A percentile compares a stretch with the other conserved stretches of the same genome.
These are phyloP conservation scores for Engraulis encrasicolus DNA, from an alignment of 2,113 vertebrate species.

Conservation along the genomic window DNA sequence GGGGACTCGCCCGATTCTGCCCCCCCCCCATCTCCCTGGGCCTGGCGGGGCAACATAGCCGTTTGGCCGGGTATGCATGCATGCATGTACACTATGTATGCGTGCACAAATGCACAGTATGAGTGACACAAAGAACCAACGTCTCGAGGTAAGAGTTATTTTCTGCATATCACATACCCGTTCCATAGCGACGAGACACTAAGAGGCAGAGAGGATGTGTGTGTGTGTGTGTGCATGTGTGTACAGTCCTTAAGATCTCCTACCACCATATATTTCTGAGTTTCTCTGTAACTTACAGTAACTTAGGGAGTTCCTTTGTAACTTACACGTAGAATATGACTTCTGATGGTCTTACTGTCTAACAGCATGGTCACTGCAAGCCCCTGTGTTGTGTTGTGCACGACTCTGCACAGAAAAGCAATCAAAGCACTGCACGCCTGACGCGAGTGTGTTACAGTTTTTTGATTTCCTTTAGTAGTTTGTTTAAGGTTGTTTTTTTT, in stretches of 20 bases:
- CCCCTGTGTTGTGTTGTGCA: neutral
- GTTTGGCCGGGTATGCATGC: no score
- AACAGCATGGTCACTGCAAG: neutral
- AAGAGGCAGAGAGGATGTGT: neutral
- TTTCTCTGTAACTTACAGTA: no score
- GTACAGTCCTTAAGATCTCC: neutral
- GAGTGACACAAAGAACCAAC: neutral
- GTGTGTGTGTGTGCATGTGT: neutral
- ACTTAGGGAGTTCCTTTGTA: neutral
- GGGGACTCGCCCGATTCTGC: no score
- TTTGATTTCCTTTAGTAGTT: neutral
- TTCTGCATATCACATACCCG: neutral
- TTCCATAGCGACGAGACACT: neutral
- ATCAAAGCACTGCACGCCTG: neutral
- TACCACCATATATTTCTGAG: neutral
- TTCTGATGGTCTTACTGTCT: neutral
- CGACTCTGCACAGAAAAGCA: neutral
- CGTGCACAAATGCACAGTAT: neutral
- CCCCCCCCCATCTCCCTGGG: no score
- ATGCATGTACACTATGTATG: no score
- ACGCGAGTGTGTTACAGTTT: neutral
- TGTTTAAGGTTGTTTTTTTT: neutral
- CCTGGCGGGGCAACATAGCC: no score
- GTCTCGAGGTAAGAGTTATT: conserved; percentile 4
- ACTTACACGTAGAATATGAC: neutral